A percentile compares a stretch with the other conserved stretches of the same genome.
Evolutionary conservation across 2,888 invertebrate genomes (phyloP).

Genomic region (Koerneria pararmatus): DNA sequence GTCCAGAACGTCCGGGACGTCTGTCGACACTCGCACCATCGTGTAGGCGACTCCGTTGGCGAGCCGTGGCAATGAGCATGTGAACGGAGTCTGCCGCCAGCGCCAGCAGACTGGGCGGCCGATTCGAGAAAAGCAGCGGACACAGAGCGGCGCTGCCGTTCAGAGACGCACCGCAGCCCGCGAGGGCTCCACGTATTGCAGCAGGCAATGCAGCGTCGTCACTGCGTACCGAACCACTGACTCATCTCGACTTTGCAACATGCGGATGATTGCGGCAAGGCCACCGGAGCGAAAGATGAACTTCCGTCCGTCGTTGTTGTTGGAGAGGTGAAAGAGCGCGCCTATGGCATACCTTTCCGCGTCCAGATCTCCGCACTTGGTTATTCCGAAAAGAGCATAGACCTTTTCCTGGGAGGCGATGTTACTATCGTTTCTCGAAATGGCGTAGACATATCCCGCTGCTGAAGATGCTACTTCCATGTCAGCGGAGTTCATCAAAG

Average conservation of each 20-base stretch:
- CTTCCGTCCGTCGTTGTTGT: constrained; percentile 89
- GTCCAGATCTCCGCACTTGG: constrained; percentile 42
- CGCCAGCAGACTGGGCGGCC: constrained; percentile 79
- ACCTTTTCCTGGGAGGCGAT: constrained; percentile 62
- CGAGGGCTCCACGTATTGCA: constrained; percentile 91
- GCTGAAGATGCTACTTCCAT: constrained; percentile 82
- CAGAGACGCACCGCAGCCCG: constrained; percentile 66
- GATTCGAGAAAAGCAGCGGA: constrained; percentile 66
- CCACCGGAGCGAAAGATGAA: constrained; percentile 98
- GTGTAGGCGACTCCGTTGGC: constrained; percentile 61
- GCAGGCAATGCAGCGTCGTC: constrained; percentile 92
- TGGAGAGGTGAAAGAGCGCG: constrained; percentile 93
- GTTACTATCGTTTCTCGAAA: constrained; percentile 90
- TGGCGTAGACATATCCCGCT: constrained; percentile 97
- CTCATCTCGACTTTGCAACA: constrained; percentile 69
- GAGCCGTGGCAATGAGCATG: constrained; percentile 83
- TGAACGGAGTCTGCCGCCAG: constrained; percentile 99
- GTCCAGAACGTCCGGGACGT: no score
- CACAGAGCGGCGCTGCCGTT: constrained; percentile 64
- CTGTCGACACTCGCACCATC: no score
- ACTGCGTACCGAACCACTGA: constrained; percentile 97
- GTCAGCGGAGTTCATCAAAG: no score
- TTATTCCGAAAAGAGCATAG: constrained; percentile 46
- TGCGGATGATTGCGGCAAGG: constrained; percentile 91
- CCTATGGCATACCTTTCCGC: constrained; percentile 71